A percentile compares a stretch with the other conserved stretches of the same genome.
Conservation (phyloP, 2,113 vertebrate species). For the Channa maculata region DNA sequence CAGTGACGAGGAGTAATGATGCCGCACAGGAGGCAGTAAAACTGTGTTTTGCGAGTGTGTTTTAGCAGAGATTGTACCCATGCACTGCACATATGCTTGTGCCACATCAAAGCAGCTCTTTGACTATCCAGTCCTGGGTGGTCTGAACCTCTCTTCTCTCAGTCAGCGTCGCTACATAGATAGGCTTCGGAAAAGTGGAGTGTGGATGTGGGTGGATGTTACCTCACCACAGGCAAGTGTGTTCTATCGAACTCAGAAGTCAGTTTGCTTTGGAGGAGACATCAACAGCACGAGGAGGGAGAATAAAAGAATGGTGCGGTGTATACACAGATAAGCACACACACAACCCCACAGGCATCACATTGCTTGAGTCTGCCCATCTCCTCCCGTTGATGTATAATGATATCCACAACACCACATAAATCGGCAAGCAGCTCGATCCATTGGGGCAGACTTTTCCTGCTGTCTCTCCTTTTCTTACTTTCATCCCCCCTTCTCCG, state of each 20-base stretch:
- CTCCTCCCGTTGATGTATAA: slow-evolving; percentile 71
- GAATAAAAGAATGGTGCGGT: slow-evolving; percentile 54
- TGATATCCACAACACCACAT: slow-evolving; percentile 74
- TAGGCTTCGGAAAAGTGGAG: slow-evolving; percentile 61
- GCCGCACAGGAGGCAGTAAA: slow-evolving; percentile 78
- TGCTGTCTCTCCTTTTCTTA: slow-evolving; percentile 66
- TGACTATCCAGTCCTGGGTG: slow-evolving; percentile 79
- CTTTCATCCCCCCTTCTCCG: slow-evolving; percentile 69
- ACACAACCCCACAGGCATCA: slow-evolving; percentile 52
- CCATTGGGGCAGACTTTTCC: slow-evolving; percentile 76
- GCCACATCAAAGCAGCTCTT: slow-evolving; percentile 81
- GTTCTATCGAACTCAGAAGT: slow-evolving; percentile 63
- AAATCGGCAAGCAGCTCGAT: slow-evolving; percentile 70
- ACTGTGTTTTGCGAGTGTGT: slow-evolving; percentile 69
- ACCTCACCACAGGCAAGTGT: slow-evolving; percentile 59
- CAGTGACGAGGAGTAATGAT: slow-evolving; percentile 65
- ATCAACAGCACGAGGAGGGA: slow-evolving; percentile 38
- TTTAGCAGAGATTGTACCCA: slow-evolving; percentile 72
- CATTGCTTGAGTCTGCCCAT: slow-evolving; percentile 48
- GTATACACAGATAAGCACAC: slow-evolving; percentile 53
- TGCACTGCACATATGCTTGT: slow-evolving; percentile 73
- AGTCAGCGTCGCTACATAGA: slow-evolving; percentile 59
- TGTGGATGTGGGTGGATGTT: slow-evolving; percentile 69
- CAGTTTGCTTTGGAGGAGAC: slow-evolving; percentile 67
- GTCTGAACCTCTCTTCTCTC: slow-evolving; percentile 71